These are phyloP conservation scores for Alsophila aescularia DNA, from an alignment of 2,888 invertebrate species.

Conservation along the genomic window DNA sequence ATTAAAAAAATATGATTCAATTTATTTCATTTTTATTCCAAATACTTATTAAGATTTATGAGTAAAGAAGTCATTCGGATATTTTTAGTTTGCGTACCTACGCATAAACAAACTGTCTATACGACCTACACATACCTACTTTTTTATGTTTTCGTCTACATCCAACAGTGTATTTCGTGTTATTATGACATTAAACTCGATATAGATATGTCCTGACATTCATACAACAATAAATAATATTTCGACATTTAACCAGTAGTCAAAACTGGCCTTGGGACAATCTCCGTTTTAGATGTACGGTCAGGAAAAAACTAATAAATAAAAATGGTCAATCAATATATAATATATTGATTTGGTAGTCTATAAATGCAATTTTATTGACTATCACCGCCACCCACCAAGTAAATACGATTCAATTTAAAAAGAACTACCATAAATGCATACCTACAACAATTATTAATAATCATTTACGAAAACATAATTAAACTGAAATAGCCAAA, in stretches of 20 bases:
- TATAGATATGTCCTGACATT: conserved; percentile 47
- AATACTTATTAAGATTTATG: conserved; percentile 5
- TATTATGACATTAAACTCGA: conserved; percentile 36
- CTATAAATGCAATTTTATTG: neutral
- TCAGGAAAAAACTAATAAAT: conserved; percentile 18
- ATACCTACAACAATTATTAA: neutral
- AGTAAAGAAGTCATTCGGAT: neutral
- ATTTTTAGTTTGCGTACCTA: conserved; percentile 12
- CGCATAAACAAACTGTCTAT: neutral
- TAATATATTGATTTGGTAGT: neutral
- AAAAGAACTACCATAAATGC: neutral
- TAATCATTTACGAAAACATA: neutral
- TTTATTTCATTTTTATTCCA: neutral
- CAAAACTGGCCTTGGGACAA: conserved; percentile 46
- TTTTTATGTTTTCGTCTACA: conserved; percentile 1
- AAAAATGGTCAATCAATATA: neutral
- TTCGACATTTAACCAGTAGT: conserved; percentile 47
- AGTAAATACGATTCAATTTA: neutral
- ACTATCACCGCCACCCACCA: neutral
- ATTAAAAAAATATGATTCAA: too few relatives aligned
- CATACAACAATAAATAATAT: conserved; percentile 49
- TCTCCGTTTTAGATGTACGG: conserved; percentile 39
- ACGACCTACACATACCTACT: conserved; percentile 4
- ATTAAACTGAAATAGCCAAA: conserved; percentile 1
- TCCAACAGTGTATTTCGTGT: conserved; percentile 18